phyloP scores from a whole-genome alignment of 1,140 invertebrate genomes.

The Camponotus vicinus region DNA sequence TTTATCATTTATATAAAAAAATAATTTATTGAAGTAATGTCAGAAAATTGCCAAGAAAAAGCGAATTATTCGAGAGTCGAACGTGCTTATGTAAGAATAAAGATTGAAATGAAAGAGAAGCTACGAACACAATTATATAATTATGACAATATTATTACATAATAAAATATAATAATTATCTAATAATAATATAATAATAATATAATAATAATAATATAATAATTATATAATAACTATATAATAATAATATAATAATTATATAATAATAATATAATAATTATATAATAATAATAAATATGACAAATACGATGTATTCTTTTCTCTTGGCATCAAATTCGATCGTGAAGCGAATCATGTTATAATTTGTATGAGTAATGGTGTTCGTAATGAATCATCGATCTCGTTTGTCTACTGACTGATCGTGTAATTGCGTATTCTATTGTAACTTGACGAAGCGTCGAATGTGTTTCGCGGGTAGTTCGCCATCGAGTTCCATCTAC shows the following conservation, averaged over 20 bases:
- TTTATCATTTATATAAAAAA: constrained; percentile 6
- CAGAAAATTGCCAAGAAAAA: background rate
- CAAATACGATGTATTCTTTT: too few relatives aligned
- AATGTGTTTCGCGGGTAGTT: constrained; percentile 10
- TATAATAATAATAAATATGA: too few relatives aligned
- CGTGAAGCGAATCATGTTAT: too few relatives aligned
- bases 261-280: too few relatives aligned
- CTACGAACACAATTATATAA: background rate
- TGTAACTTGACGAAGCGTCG: constrained; percentile 26
- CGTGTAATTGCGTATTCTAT: constrained; percentile 5
- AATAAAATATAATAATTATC: too few relatives aligned
- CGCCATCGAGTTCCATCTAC: constrained; percentile 56
- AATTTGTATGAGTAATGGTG: background rate
- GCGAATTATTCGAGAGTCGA: background rate
- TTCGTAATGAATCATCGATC: constrained; percentile 30
- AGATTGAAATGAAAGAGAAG: background rate
- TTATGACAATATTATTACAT: background rate
- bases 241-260: too few relatives aligned
- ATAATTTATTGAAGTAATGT: background rate
- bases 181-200: too few relatives aligned
- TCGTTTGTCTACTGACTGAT: constrained; percentile 5
- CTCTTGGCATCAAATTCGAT: background rate
- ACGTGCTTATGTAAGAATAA: background rate
- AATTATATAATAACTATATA: too few relatives aligned
- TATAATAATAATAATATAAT: too few relatives aligned